phyloP scores from a whole-genome alignment of 2,797 vertebrate species.

The Centroberyx gerrardi region DNA sequence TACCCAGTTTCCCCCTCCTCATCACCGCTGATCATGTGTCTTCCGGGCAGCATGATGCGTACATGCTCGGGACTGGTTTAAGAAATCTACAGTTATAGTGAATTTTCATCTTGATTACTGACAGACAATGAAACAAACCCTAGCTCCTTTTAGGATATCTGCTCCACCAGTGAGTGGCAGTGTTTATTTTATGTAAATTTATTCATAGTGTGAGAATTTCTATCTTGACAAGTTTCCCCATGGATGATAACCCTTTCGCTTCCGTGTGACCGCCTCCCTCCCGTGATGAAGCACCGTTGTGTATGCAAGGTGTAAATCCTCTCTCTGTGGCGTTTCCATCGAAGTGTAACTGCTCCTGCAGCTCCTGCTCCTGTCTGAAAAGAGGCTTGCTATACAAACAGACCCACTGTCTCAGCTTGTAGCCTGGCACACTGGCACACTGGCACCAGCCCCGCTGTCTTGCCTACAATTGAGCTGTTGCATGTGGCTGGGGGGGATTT shows the following conservation, averaged over 20 bases:
- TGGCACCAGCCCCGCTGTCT: slow-evolving; percentile 64
- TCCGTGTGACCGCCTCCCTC: slow-evolving; percentile 55
- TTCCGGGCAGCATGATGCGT: slow-evolving; percentile 42
- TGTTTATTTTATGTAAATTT: slow-evolving; percentile 71
- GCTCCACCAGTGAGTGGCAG: slow-evolving; percentile 34
- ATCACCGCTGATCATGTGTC: slow-evolving; percentile 67
- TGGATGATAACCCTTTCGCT: slow-evolving; percentile 55
- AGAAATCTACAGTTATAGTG: not conserved
- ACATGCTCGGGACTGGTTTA: slow-evolving; percentile 3
- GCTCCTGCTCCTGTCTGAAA: slow-evolving; percentile 67
- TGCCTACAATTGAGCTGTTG: slow-evolving; percentile 41
- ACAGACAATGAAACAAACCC: slow-evolving; percentile 8
- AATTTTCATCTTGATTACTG: slow-evolving; percentile 23
- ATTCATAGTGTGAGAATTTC: slow-evolving; percentile 66
- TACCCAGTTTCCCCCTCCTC: slow-evolving; percentile 51
- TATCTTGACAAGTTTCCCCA: slow-evolving; percentile 61
- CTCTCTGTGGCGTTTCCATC: slow-evolving; percentile 61
- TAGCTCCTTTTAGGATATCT: slow-evolving; percentile 38
- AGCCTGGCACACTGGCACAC: slow-evolving; percentile 66
- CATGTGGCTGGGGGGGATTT: slow-evolving; percentile 38
- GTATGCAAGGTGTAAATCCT: slow-evolving; percentile 42
- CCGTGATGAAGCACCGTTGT: slow-evolving; percentile 38
- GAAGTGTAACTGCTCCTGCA: slow-evolving; percentile 64
- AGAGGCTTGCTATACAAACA: slow-evolving; percentile 63
- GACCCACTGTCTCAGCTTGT: slow-evolving; percentile 62